phyloP scores from a whole-genome alignment of 1,140 invertebrate species.

The Onthophagus taurus region DNA sequence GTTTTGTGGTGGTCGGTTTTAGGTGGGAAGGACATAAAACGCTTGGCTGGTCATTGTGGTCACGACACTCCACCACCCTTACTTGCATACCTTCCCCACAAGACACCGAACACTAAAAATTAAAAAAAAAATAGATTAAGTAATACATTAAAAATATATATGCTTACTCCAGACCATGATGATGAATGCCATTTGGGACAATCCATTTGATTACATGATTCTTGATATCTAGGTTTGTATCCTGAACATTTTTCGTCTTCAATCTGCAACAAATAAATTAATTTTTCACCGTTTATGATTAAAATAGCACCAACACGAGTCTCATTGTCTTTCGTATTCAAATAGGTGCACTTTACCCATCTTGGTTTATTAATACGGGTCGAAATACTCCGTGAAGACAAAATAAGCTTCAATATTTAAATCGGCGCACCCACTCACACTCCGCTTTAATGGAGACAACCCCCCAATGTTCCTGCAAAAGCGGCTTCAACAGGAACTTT shows the following conservation, averaged over 20 bases:
- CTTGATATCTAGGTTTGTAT: slow-evolving; percentile 66
- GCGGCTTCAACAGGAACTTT: no score
- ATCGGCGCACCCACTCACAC: background rate
- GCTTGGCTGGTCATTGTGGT: slow-evolving; percentile 36
- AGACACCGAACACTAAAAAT: slow-evolving; percentile 70
- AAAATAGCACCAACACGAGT: background rate
- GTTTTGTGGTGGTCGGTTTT: slow-evolving; percentile 50
- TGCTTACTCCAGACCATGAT: slow-evolving; percentile 77
- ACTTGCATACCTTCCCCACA: slow-evolving; percentile 78
- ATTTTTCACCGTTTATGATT: background rate
- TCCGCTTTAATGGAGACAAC: no score
- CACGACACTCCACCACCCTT: slow-evolving; percentile 67
- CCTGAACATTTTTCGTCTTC: slow-evolving; percentile 62
- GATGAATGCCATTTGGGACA: slow-evolving; percentile 79
- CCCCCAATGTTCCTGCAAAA: no score
- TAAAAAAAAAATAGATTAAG: background rate
- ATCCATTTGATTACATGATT: slow-evolving; percentile 69
- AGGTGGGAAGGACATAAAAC: slow-evolving; percentile 42
- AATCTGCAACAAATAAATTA: slow-evolving; percentile 44
- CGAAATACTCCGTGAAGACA: background rate
- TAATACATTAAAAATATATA: background rate
- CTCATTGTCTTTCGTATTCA: background rate
- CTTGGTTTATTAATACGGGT: slow-evolving; percentile 1
- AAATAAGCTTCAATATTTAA: background rate
- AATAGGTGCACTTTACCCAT: background rate